These are phyloP conservation scores for Erpobdella octoculata DNA, from an alignment of 2,888 invertebrate genomes.

Conservation along the genomic window DNA sequence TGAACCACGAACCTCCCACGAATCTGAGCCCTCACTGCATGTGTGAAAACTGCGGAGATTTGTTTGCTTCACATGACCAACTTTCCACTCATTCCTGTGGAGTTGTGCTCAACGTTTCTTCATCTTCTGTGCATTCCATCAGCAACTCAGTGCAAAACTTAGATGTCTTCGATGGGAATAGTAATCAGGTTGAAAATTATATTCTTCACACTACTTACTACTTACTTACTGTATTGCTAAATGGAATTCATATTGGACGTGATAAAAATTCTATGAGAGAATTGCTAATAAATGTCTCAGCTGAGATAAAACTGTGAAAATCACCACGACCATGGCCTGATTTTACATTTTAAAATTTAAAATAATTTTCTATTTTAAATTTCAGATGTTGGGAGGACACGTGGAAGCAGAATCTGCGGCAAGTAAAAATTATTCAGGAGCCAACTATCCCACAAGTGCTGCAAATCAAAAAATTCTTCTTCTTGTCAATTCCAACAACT, in stretches of 20 bases:
- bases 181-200: not conserved
- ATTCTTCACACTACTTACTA: no score
- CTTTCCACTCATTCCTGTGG: constrained; percentile 1
- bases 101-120: not conserved
- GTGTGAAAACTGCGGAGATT: constrained; percentile 27
- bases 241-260: no score
- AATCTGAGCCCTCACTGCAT: not conserved
- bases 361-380: not conserved
- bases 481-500: constrained; percentile 14
- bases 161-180: not conserved
- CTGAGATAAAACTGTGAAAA: no score
- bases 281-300: no score
- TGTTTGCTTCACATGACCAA: not conserved
- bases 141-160: not conserved
- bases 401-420: not conserved
- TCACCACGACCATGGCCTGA: no score
- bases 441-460: not conserved
- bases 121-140: not conserved
- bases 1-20: not conserved
- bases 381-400: no score
- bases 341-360: not conserved
- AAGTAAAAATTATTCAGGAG: not conserved
- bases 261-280: no score
- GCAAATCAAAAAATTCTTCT: constrained; percentile 4
- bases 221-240: no score